Evolutionary conservation across 2,797 vertebrate species (phyloP), one percentile per base, ranked within the genome.

Genomic region (Morelia viridis): DNA sequence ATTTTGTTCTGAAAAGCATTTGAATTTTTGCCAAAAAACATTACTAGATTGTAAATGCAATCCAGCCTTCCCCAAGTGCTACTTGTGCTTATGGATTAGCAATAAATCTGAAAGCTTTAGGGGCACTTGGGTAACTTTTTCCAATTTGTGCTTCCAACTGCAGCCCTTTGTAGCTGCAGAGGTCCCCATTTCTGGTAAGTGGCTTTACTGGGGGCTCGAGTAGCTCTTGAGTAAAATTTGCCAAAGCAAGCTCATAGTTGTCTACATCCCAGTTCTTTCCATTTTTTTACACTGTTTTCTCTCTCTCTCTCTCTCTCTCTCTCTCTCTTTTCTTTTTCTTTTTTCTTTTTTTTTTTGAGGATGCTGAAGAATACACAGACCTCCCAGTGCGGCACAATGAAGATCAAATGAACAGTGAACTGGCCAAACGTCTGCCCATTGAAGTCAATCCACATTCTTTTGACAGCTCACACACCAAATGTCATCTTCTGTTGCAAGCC

Each of bases 331-430:
- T 15, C 9, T 7, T 19, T 7, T 46, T 35, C 19, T 0, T 83
- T 50, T 41, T 2, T 92, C 1, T 22, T 65, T 76, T 91, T 92
- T 26, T 96, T 95, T 94, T 96, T 7, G 92, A 99, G 99, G 98
- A 99, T 93, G 98, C 99, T n/a, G 98, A 99, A 31, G 99, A 99
- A 94, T 99, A 99, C 35, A 97, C 98, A 0, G 99, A 99, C 96
- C 98, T 99, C 89, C 99, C 99, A 2, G 99, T 99, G 92, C 98
- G 99, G 91, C 99, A 99, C 98, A 99, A 99, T 89, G 99, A 99
- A 96, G 99, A 99, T 97, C 99, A 99, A 97, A 98, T 99, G 97
- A 99, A 99, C 97, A 98, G 98, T 91, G 98, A 98, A 94, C 96
- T 99, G 95, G 99, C 99, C 91, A 98, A 98, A 96, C 98, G 97